Conservation (phyloP, 2,888 invertebrate species). For the Cosmopolites sordidus region DNA sequence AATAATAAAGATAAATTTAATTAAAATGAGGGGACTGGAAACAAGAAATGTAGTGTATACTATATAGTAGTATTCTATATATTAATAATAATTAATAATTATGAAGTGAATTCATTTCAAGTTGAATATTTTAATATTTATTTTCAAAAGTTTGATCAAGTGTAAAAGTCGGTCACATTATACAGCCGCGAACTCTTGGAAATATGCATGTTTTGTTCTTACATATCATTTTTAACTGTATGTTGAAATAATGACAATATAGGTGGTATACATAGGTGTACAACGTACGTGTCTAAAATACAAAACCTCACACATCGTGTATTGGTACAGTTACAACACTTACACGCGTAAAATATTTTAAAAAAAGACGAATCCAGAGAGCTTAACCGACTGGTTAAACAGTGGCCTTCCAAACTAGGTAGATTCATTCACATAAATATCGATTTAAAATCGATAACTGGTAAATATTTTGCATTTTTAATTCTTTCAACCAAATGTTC, state of each 20-base stretch:
- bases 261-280: slow-evolving; percentile 13
- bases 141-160: too few species aligned
- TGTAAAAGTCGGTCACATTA: too few species aligned
- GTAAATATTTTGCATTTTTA: too few species aligned
- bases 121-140: too few species aligned
- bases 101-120: too few species aligned
- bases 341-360: slow-evolving; percentile 20
- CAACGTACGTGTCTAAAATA: slow-evolving; percentile 16
- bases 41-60: too few species aligned
- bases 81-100: too few species aligned
- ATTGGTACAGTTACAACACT: slow-evolving; percentile 20
- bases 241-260: slow-evolving; percentile 17
- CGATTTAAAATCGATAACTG: neutral
- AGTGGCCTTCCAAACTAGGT: neutral
- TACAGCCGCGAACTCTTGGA: neutral
- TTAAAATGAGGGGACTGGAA: too few species aligned
- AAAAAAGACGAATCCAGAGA: slow-evolving; percentile 11
- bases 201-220: slow-evolving; percentile 8
- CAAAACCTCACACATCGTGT: slow-evolving; percentile 4
- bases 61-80: too few species aligned
- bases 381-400: slow-evolving; percentile 10
- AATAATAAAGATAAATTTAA: too few species aligned
- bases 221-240: slow-evolving; percentile 20
- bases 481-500: too few species aligned
- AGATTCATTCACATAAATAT: neutral